Base-by-base conservation (phyloP, 2,797 vertebrate genomes). In the Liasis olivaceus region DNA sequence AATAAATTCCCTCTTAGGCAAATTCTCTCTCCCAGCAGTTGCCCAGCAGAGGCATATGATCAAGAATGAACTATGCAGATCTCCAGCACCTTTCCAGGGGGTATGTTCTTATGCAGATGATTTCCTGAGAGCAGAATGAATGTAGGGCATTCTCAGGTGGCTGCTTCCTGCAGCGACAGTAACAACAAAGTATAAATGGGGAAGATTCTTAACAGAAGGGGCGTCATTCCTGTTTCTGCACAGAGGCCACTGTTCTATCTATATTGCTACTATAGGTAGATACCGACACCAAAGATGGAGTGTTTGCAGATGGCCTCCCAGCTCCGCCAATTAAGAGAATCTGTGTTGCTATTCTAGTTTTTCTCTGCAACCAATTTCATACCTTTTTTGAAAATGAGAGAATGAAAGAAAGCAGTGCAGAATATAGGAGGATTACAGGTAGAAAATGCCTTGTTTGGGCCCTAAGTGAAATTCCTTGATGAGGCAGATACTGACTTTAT, bases 1-100 rank as follows among this genome's bases (percentile, higher is more conserved):
- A 91, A 89, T 89, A 63, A 42, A 93, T 72, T 86, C 64, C 64
- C 20, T 56, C 31, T 91, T 51, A 62, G 36, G 72, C 28, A 42
- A 69, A 89, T 62, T 51, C 56, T 89, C 36, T 89, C 28, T 22
- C 14, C 36, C 14, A 22, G 51, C 31, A 84, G 11, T 85, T 69
- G 42, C 36, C 60, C 56, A 14, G 36, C 9, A 85, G 5, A 8
- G 24, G 66, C 66, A 64, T 15, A 54, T n/a, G 56, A 47, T 87
- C 85, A 90, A 31, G 87, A 81, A 63, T 36, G 15, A 88, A 60
- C 12, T 63, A 47, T 26, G 20, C 17, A 36, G 31, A 64, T 56
- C 28, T 72, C 54, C 12, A 87, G 66, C 47, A 64, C 63, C 51
- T 31, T 58, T 66, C 60, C 63, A 58, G 22, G 22, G 62, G 14